Base-by-base conservation (phyloP, 2,888 invertebrate species). In the Argyresthia albistria region DNA sequence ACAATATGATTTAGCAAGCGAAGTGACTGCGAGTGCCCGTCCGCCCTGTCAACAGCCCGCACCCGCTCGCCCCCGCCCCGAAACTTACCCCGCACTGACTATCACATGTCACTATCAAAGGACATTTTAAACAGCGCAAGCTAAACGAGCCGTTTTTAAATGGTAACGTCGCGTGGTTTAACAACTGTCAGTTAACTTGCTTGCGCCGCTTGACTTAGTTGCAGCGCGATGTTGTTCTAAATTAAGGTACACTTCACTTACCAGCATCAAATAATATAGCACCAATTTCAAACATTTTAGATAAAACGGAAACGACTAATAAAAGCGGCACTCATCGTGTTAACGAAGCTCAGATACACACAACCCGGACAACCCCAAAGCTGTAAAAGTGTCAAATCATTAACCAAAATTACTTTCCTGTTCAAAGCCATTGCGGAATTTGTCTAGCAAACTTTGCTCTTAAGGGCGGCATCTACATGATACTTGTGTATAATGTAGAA, bases 311-410 rank as follows among this genome's bases (percentile, higher is more conserved):
- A 69, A 71, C 76, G 70, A 70, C 70, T 69, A 72, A 76, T 75
- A 76, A 76, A 75, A 70, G 63, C 64, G 66, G 57, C 66, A 69
- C 70, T 73, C 70, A 75, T 67, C 67, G 63, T 56, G 62, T 68
- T 69, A 76, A 73, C 25, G 25, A 25, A 77, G 65, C 64, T 63
- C 63, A 62, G 66, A 62, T 65, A 71, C 67, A 71, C 69, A 65
- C 61, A 12, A 14, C 43, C 25, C 10, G 63, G 56, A 42, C 11
- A 42, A 35, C n/a, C 6, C 14, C 12, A 14, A 71, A 58, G 69
- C 62, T 66, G 67, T 73, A 71, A 78, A 77, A 76, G 66, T 76
- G 75, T 74, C 72, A 72, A 80, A 76, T 78, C 74, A 77, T 75
- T 77, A 73, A 69, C 63, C 69, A 60, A 71, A 79, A 79, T 80